Percentiles rank a stretch among this genome's conserved stretches.
These are phyloP conservation scores for Tetragonula carbonaria DNA, from an alignment of 2,888 invertebrate species.

Conservation along the genomic window DNA sequence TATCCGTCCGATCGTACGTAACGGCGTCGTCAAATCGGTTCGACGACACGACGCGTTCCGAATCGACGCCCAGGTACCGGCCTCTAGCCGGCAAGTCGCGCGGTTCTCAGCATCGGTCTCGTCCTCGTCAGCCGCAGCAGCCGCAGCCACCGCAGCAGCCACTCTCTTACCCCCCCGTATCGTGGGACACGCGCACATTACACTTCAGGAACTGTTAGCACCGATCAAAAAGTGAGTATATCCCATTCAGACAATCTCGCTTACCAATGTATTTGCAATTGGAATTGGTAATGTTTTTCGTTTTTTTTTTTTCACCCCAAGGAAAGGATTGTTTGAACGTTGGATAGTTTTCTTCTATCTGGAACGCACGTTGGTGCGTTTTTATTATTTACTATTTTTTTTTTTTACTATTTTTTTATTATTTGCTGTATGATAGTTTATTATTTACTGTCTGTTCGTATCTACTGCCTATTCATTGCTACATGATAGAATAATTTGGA, in stretches of 20 bases:
- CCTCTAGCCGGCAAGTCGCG: slow-evolving; percentile 66
- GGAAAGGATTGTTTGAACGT: too few relatives aligned
- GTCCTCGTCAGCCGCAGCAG: slow-evolving; percentile 69
- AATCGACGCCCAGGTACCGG: slow-evolving; percentile 71
- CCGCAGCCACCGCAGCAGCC: slow-evolving; percentile 63
- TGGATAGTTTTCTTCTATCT: too few relatives aligned
- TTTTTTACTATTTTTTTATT: too few relatives aligned
- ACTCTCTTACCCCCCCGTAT: slow-evolving; percentile 64
- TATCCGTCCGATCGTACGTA: slow-evolving; percentile 81
- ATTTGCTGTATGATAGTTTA: too few relatives aligned
- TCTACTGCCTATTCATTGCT: too few relatives aligned
- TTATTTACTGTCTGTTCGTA: too few relatives aligned
- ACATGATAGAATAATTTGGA: too few relatives aligned
- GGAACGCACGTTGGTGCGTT: too few relatives aligned
- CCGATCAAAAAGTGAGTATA: slow-evolving; percentile 81
- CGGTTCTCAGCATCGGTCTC: slow-evolving; percentile 67
- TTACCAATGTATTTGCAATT: background rate
- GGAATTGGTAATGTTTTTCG: too few relatives aligned
- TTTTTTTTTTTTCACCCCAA: too few relatives aligned
- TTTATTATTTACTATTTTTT: too few relatives aligned
- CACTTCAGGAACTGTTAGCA: slow-evolving; percentile 83
- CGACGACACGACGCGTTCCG: slow-evolving; percentile 68
- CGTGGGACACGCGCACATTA: slow-evolving; percentile 79
- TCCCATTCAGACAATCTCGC: background rate
- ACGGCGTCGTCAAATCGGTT: slow-evolving; percentile 69